Percentiles rank a stretch among this genome's conserved stretches.
Conservation (phyloP, 2,113 vertebrate genomes). For the Gulo gulo region DNA sequence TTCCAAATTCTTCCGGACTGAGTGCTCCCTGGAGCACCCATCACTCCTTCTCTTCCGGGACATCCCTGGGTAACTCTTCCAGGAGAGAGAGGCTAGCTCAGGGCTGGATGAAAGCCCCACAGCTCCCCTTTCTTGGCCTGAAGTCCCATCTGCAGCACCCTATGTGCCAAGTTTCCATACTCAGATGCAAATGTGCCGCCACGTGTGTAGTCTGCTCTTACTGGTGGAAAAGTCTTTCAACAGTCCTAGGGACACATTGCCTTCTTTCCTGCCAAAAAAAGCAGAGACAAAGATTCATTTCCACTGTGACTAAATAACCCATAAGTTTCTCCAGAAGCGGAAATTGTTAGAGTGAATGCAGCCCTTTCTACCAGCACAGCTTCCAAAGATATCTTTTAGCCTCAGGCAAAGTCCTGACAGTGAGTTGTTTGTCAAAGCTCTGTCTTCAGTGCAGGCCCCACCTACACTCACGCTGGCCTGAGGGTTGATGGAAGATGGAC, state of each 20-base stretch:
- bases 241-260: not conserved
- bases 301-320: not conserved
- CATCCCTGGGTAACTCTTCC: not conserved
- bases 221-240: not conserved
- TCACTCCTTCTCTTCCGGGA: not conserved
- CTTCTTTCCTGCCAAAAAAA: not conserved
- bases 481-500: not conserved
- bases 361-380: not conserved
- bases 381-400: conserved; percentile 37
- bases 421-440: not conserved
- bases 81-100: not conserved
- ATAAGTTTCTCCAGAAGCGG: not conserved
- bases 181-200: not conserved
- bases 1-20: not conserved
- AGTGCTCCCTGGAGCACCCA: not conserved
- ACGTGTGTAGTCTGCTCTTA: not conserved
- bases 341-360: not conserved
- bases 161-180: not conserved
- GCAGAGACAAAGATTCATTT: not conserved
- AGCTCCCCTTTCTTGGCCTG: not conserved
- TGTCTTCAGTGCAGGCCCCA: not conserved
- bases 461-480: not conserved
- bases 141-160: not conserved
- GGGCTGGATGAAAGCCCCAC: not conserved
- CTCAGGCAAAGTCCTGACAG: not conserved